Evolutionary conservation across 2,797 vertebrate genomes (phyloP), one percentile per base, ranked within the genome.

Genomic region (Squalus acanthias): DNA sequence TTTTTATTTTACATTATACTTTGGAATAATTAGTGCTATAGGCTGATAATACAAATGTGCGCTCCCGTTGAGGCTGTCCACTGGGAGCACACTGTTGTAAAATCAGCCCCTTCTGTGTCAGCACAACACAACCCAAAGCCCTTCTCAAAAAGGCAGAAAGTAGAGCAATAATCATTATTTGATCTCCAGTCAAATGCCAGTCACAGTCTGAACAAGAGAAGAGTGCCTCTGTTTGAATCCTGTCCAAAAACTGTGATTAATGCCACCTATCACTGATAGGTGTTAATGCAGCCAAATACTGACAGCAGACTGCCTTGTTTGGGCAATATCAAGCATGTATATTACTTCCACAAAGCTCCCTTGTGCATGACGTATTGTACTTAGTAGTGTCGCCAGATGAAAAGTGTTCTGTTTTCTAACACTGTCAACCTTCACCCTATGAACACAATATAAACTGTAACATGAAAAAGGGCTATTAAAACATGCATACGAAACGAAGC

Each of bases 401-500:
- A 57, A 95, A 53, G 94, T 95, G 94, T 95, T 95, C 70, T 95
- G 70, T 57, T 74, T 76, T 95, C 50, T 95, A 95, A 74, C 70
- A 74, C 12, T 76, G 70, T 76, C 26, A 53, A 74, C 46, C n/a
- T 95, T 74, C 65, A 72, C 24, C 39, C 69, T 9, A 12, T 95
- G 39, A 53, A 72, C 93, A 70, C 39, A 50, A 72, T 17, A 69
- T 46, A 70, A 94, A 70, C 91, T 67, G 26, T 50, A 24, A 46
- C 20, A 67, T 94, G 65, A 95, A 29, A 95, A 70, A 50, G 53
- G 26, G n/a, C 20, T 22, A 39, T 3, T 20, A 94, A 94, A 69
- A 33, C 15, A 70, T 95, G 63, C 92, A n/a, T 60, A 33, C 17
- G 24, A n/a, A 72, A 50, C 53, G 65, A 50, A 95, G 8, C 93